Evolutionary conservation across 2,888 invertebrate genomes (phyloP), one percentile per base, ranked within the genome.

Genomic region (Parnassius mnemosyne): DNA sequence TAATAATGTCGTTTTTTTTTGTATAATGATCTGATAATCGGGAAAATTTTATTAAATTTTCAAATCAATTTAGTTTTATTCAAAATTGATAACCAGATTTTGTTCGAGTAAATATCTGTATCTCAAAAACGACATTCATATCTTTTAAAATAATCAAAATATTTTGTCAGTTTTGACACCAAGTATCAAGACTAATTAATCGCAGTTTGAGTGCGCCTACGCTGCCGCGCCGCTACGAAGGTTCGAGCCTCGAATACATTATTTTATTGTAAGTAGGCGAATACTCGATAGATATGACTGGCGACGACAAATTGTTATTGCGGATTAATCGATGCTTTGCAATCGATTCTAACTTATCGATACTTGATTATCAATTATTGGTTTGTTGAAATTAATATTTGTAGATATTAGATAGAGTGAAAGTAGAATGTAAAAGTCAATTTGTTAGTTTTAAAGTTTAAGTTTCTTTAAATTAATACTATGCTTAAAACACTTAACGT

Each of bases 241-340:
- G 84, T 79, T 78, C 81, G 76, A 78, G 76, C 74, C 69, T 72
- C 81, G 89, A 86, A 88, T 89, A 88, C 81, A 88, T 88, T 88
- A 87, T 81, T 78, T 81, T 79, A 79, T 76, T 79, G 76, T 78
- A 87, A 86, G 88, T 88, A 88, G 87, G 87, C 86, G 87, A 82
- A 73, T 77, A 74, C 75, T 71, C 77, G 69, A 80, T 82, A 80
- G 82, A 82, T 86, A 85, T 84, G 81, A 84, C 74, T 76, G 70
- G 73, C 79, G 83, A 83, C 87, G 89, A 89, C 89, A 89, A 89
- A 89, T 88, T 84, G 86, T 84, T 88, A 88, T 88, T 83, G 85
- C 84, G 74, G 79, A 86, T 83, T 89, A 88, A 89, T 89, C 85
- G 85, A 85, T 85, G 73, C 74, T 66, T 67, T 68, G 68, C 70